Evolutionary conservation across 2,797 vertebrate genomes (phyloP).

Genomic region (Podargus strigoides): DNA sequence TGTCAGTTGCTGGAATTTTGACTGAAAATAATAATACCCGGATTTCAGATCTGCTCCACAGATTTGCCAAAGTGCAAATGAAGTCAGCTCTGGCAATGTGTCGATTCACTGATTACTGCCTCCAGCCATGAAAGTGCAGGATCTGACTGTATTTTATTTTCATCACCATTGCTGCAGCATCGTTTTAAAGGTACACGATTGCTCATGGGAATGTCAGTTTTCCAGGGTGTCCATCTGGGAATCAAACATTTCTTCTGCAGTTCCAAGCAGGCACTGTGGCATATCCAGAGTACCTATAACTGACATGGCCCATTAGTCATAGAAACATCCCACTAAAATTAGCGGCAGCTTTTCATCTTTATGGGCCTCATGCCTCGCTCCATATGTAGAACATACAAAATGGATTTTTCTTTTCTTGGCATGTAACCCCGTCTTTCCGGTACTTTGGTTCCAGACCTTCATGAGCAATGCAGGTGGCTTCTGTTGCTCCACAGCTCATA

Average conservation of each 20-base stretch:
- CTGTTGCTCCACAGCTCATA: slow-evolving; percentile 79
- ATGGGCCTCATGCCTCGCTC: slow-evolving; percentile 40
- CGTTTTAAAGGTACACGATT: not conserved
- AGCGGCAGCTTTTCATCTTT: slow-evolving; percentile 64
- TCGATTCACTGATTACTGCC: slow-evolving; percentile 35
- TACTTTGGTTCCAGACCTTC: slow-evolving; percentile 75
- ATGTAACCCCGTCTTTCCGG: slow-evolving; percentile 69
- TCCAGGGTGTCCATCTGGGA: slow-evolving; percentile 42
- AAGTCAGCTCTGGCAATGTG: slow-evolving; percentile 59
- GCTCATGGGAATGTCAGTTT: slow-evolving; percentile 14
- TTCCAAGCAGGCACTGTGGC: slow-evolving; percentile 36
- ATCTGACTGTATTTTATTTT: slow-evolving; percentile 52
- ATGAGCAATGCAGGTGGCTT: slow-evolving; percentile 78
- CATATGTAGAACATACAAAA: slow-evolving; percentile 63
- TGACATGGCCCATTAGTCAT: slow-evolving; percentile 58
- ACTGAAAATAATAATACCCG: slow-evolving; percentile 55
- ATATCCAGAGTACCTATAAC: slow-evolving; percentile 39
- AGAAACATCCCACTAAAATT: slow-evolving; percentile 53
- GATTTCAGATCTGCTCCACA: slow-evolving; percentile 42
- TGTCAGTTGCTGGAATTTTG: slow-evolving; percentile 34
- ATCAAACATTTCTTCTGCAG: not conserved
- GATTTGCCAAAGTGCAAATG: slow-evolving; percentile 57
- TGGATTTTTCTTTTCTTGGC: slow-evolving; percentile 66
- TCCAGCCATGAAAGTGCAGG: slow-evolving; percentile 14
- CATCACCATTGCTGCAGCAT: slow-evolving; percentile 19